Percentiles rank a stretch among this genome's conserved stretches.
Evolutionary conservation across 2,113 vertebrate species (phyloP).

Genomic region (Uria aalge): DNA sequence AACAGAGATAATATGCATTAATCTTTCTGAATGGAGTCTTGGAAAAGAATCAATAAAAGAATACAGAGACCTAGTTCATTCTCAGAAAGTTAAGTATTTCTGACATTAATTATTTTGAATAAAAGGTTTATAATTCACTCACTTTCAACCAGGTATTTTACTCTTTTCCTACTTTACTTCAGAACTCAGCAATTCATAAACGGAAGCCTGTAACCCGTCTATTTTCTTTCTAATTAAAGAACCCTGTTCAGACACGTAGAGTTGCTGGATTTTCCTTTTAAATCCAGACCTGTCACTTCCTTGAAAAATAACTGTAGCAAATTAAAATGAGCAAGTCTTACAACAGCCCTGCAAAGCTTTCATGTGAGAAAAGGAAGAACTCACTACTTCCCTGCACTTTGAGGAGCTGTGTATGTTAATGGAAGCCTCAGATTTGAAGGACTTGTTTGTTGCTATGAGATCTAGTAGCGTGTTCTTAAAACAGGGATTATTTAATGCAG

Average conservation of each 20-base stretch:
- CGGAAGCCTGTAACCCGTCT: neutral
- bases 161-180: neutral
- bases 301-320: constrained; percentile 8
- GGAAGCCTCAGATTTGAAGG: neutral
- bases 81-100: neutral
- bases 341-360: neutral
- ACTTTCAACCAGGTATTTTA: neutral
- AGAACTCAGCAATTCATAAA: neutral
- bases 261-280: neutral
- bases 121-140: neutral
- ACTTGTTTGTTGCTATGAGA: neutral
- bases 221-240: neutral
- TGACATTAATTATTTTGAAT: neutral
- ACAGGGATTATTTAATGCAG: neutral
- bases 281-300: neutral
- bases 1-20: neutral
- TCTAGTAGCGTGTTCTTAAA: neutral
- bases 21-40: neutral
- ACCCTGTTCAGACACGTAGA: neutral
- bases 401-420: neutral
- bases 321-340: neutral
- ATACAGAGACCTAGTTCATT: neutral
- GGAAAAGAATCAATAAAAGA: neutral
- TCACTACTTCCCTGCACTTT: neutral
- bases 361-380: neutral